These are phyloP conservation scores for Chascanopsetta lugubris DNA, from an alignment of 2,113 vertebrate species.

Conservation along the genomic window DNA sequence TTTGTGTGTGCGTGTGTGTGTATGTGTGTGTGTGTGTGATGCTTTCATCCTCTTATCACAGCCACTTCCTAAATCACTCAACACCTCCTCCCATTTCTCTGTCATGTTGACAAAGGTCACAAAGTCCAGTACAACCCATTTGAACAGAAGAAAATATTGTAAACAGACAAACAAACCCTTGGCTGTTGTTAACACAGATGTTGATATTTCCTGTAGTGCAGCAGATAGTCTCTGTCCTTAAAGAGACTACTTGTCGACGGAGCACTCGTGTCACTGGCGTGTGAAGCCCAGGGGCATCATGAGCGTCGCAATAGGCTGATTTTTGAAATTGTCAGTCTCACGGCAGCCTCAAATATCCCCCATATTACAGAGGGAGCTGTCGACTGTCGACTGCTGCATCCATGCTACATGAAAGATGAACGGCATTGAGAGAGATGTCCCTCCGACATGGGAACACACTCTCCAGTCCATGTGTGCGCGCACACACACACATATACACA, in stretches of 20 bases:
- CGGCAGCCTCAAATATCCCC: conserved; percentile 66
- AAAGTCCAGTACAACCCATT: conserved; percentile 63
- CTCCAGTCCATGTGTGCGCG: neutral
- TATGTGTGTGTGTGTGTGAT: no score
- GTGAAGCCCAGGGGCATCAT: conserved; percentile 52
- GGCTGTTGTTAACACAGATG: conserved; percentile 36
- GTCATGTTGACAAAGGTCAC: conserved; percentile 52
- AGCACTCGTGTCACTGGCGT: conserved; percentile 62
- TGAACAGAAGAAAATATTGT: conserved; percentile 41
- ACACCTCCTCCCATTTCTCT: conserved; percentile 45
- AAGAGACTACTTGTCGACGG: conserved; percentile 47
- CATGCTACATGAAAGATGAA: conserved; percentile 57
- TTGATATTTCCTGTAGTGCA: conserved; percentile 1
- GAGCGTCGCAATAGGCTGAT: conserved; percentile 66
- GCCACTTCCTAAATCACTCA: conserved; percentile 63
- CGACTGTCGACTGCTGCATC: conserved; percentile 57
- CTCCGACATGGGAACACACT: conserved; percentile 15
- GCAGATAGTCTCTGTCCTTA: conserved; percentile 30
- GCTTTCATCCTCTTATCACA: conserved; percentile 54
- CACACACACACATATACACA: no score
- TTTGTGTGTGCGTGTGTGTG: no score
- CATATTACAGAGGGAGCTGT: conserved; percentile 50
- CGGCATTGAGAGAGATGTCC: conserved; percentile 47
- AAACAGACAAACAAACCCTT: conserved; percentile 31
- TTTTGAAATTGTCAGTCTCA: conserved; percentile 75